Base-by-base conservation (phyloP, 2,888 invertebrate genomes). In the Alcis repandata region DNA sequence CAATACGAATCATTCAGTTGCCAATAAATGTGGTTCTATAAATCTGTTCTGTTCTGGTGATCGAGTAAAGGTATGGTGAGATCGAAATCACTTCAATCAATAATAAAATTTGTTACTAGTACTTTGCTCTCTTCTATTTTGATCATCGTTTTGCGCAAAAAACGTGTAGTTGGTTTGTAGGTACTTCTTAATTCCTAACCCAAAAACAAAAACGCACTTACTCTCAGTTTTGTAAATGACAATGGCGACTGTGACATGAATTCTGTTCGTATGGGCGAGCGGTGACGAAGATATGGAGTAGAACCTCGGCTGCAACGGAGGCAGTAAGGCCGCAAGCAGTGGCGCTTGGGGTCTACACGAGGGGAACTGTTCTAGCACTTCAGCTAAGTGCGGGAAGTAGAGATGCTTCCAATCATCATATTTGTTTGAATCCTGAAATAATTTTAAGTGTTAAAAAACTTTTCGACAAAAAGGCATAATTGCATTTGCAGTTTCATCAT, bases 271-370 rank as follows among this genome's bases (percentile, higher is more conserved):
- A 80, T 96, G 95, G 13, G 96, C 95, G 4, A 95, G 85, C 0
- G 97, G 97, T 10, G 98, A 97, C 0, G 98, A 98, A 1, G 98
- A 98, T 79, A 99, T 98, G 46, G 98, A 98, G 90, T 99, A 99
- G 89, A 98, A 98, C 75, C 99, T 94, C 4, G 98, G 98, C 82
- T 98, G 98, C 40, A 99, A 89, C 0, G 97, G 94, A 27, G 97
- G 97, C 36, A 99, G 90, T 81, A 98, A 96, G 0, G 97, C 96
- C 38, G 98, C 94, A 6, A 99, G 93, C 19, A 98, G 88, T 0
- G 98, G 95, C 0, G 98, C 97, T 51, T 96, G 96, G 0, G 98
- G 97, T 68, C 94, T 94, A 13, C 98, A 96, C 0, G 98, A 98
- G 1, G 97, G 96, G 80, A 98, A 98, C 88, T 98, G 96, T 75